Evolutionary conservation across 2,113 vertebrate genomes (phyloP), one percentile per base, ranked within the genome.

Genomic region (Platanista minor): DNA sequence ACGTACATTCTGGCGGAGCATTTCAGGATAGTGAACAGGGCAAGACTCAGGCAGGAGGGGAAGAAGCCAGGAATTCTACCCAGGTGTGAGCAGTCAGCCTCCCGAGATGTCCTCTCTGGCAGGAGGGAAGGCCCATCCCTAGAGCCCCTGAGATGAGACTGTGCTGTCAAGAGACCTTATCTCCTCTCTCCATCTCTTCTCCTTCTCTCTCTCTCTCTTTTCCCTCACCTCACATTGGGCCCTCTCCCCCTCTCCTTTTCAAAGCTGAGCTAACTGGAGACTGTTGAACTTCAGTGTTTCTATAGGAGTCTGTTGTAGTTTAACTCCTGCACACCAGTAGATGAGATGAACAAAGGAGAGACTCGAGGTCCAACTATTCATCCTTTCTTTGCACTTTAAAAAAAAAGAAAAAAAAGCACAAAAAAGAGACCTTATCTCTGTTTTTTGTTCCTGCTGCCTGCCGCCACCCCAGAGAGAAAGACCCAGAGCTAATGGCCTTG

Each of bases 251-350:
- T 97, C 98, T 98, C 97, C 98, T 98, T 98, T 98, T 99, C 98
- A 99, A 98, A 98, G 98, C 98, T 98, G 98, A 98, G 98, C 99
- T 98, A 98, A 98, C 98, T 98, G 99, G 99, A 99, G 99, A 98
- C 99, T 99, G 99, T 99, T 99, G 99, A 99, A 99, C 99, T 98
- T 98, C 98, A 98, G 98, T 97, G 98, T 98, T 99, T 99, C 99
- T 99, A 99, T 99, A 99, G 99, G 99, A 98, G 99, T 97, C 99
- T 99, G 99, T 99, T 99, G 99, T 99, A 99, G 99, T 99, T 99
- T 99, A 99, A 99, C 99, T 99, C 99, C 99, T 99, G 99, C 98
- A 98, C 99, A 99, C 99, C 99, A 99, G 99, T 99, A 99, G 99
- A 99, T 99, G 98, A 91, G 97, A 94, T 96, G 98, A 99, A 99